A percentile compares a stretch with the other conserved stretches of the same genome.
Conservation (phyloP, 1,140 invertebrate species). For the Trachymyrmex cornetzi region DNA sequence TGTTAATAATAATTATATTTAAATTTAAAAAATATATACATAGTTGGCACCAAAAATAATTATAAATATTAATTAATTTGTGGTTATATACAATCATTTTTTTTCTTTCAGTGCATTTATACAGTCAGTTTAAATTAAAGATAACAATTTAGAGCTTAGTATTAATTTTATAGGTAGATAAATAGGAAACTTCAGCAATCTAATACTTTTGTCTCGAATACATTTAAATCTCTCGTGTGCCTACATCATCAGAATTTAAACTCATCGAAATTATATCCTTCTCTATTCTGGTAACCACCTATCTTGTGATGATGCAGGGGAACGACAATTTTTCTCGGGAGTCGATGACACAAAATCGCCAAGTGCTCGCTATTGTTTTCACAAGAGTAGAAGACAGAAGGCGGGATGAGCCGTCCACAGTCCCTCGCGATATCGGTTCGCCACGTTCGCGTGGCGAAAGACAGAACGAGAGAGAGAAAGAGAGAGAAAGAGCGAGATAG, state of each 20-base stretch:
- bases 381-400: conserved; percentile 66
- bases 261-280: conserved; percentile 30
- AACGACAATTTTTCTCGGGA: conserved; percentile 69
- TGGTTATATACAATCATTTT: too few relatives aligned
- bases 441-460: conserved; percentile 12
- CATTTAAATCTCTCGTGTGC: neutral
- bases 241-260: neutral
- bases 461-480: neutral
- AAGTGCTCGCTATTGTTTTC: conserved; percentile 79
- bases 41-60: too few relatives aligned
- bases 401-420: conserved; percentile 19
- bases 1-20: too few relatives aligned
- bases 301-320: conserved; percentile 31
- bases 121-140: neutral
- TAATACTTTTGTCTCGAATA: neutral
- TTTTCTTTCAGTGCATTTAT: too few relatives aligned
- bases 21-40: too few relatives aligned
- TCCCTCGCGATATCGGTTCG: conserved; percentile 68
- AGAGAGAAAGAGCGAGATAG: conserved; percentile 7
- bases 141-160: neutral
- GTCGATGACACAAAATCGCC: conserved; percentile 78
- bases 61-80: too few relatives aligned
- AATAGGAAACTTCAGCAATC: neutral
- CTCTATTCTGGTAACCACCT: conserved; percentile 39
- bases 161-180: neutral